Conservation (phyloP, 2,797 vertebrate species). For the Poecile montanus region DNA sequence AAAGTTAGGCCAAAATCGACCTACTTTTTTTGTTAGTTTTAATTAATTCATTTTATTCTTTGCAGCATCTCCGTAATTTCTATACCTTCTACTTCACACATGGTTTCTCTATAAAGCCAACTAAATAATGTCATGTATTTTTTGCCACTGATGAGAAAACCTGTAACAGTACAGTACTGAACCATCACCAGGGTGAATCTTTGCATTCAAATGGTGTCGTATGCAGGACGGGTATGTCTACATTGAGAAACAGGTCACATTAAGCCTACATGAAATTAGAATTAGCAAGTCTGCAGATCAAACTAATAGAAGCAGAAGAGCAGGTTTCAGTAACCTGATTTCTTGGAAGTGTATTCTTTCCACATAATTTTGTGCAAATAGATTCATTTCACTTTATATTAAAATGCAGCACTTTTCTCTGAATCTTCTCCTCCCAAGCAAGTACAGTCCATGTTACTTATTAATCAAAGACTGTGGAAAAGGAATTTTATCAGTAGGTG, state of each 20-base stretch:
- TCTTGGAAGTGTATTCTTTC: background rate
- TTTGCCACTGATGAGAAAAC: background rate
- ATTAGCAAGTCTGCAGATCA: background rate
- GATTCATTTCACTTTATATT: background rate
- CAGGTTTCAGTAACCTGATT: background rate
- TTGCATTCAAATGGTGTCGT: background rate
- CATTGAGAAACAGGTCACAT: background rate
- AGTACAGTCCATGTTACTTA: conserved; percentile 29
- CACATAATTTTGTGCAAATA: conserved; percentile 1
- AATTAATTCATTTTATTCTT: conserved; percentile 31
- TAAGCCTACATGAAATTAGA: background rate
- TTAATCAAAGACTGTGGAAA: conserved; percentile 48
- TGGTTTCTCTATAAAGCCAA: background rate
- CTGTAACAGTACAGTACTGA: background rate
- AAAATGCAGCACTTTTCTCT: conserved; percentile 17
- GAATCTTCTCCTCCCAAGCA: background rate
- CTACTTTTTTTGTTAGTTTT: background rate
- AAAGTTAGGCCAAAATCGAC: conserved; percentile 8
- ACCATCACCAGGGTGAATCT: background rate
- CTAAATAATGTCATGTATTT: background rate
- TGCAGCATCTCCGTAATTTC: background rate
- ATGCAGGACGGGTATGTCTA: background rate
- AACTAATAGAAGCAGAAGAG: background rate
- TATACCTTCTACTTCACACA: background rate
- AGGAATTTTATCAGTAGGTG: conserved; percentile 58